A percentile compares a stretch with the other conserved stretches of the same genome.
Evolutionary conservation across 2,888 invertebrate species (phyloP).

Genomic region (Diadegma fenestrale): DNA sequence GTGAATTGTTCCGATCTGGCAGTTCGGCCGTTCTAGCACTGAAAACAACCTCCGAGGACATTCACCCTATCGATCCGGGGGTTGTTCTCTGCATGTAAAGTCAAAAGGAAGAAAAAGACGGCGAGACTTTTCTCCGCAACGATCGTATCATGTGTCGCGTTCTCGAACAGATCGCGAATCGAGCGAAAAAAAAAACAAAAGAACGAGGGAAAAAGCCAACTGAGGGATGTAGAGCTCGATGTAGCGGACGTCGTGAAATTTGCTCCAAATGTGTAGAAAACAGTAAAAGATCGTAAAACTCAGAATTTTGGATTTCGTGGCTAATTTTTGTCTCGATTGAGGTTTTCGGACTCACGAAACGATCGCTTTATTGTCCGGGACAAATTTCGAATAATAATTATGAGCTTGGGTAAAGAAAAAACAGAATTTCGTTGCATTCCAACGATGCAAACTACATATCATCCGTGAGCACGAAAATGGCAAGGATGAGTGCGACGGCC

Average conservation of each 20-base stretch:
- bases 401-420: too few species aligned
- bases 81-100: slow-evolving; percentile 39
- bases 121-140: slow-evolving; percentile 33
- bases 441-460: too few species aligned
- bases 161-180: slow-evolving; percentile 40
- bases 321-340: too few species aligned
- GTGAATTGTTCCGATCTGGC: slow-evolving; percentile 64
- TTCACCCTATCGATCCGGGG: slow-evolving; percentile 74
- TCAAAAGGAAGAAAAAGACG: slow-evolving; percentile 27
- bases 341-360: too few species aligned
- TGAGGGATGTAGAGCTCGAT: slow-evolving; percentile 2
- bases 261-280: background rate
- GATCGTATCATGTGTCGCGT: slow-evolving; percentile 53
- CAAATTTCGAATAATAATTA: too few species aligned
- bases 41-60: slow-evolving; percentile 64
- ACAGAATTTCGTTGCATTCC: too few species aligned
- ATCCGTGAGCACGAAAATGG: too few species aligned
- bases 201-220: slow-evolving; percentile 41
- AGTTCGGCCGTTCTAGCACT: slow-evolving; percentile 58
- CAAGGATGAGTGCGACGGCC: too few species aligned
- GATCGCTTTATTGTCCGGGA: too few species aligned
- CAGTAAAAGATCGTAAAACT: background rate
- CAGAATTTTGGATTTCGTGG: too few species aligned
- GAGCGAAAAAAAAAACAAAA: slow-evolving; percentile 42
- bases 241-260: background rate